phyloP scores from a whole-genome alignment of 2,797 vertebrate species.

The Intellagama lesueurii region DNA sequence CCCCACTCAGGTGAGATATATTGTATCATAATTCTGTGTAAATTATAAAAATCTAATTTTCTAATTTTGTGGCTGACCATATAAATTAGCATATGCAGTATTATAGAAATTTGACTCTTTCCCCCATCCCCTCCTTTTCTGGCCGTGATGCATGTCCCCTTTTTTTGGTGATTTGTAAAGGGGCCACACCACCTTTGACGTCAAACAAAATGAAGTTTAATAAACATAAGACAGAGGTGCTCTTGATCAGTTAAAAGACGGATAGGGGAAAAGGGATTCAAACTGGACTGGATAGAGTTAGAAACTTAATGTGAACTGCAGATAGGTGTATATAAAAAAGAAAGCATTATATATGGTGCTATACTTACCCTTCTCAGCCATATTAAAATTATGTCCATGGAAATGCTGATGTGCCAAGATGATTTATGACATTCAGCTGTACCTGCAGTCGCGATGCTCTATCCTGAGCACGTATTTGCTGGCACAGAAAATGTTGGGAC shows the following conservation, averaged over 20 bases:
- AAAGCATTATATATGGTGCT: background rate
- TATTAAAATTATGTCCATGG: background rate
- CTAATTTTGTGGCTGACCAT: too few species aligned
- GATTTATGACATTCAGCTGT: background rate
- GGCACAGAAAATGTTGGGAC: background rate
- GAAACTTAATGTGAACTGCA: background rate
- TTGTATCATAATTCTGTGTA: too few species aligned
- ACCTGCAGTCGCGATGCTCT: background rate
- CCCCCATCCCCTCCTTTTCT: too few species aligned
- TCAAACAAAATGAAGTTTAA: too few species aligned
- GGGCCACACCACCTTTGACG: too few species aligned
- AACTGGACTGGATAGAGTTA: background rate
- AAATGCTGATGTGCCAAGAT: background rate
- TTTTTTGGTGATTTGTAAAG: too few species aligned
- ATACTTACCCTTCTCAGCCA: background rate
- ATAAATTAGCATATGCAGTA: too few species aligned
- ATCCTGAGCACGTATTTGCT: background rate
- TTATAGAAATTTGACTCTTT: too few species aligned
- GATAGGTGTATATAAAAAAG: background rate
- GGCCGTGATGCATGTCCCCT: too few species aligned
- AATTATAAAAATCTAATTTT: too few species aligned
- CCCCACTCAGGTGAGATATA: too few species aligned
- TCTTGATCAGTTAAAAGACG: background rate
- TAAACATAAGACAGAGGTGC: background rate
- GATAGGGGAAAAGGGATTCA: background rate